These are phyloP conservation scores for Ladona fulva DNA, from an alignment of 1,140 invertebrate species.

Conservation along the genomic window DNA sequence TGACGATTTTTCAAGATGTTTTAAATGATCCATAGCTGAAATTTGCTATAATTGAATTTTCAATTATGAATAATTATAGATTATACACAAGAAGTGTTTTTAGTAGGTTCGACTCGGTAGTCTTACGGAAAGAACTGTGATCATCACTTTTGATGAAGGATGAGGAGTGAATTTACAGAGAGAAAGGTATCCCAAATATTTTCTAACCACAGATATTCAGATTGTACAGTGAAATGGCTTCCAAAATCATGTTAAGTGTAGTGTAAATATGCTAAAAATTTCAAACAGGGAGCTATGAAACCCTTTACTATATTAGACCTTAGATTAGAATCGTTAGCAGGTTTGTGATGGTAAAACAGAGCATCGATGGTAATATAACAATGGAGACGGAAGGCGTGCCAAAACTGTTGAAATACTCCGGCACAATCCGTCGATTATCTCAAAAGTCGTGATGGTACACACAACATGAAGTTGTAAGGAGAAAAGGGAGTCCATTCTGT, in stretches of 20 bases:
- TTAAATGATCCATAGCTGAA: background rate
- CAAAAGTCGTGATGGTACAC: too few relatives aligned
- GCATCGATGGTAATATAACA: background rate
- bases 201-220: constrained; percentile 9
- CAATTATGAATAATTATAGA: background rate
- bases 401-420: too few relatives aligned
- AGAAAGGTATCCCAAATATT: constrained; percentile 6
- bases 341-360: background rate
- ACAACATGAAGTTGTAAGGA: too few relatives aligned
- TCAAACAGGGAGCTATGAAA: background rate
- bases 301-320: background rate
- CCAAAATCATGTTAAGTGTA: background rate
- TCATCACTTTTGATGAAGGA: background rate
- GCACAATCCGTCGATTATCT: too few relatives aligned
- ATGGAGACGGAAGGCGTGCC: too few relatives aligned
- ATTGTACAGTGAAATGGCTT: constrained; percentile 1
- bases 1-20: too few relatives aligned
- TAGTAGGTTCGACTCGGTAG: background rate
- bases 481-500: too few relatives aligned
- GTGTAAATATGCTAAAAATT: constrained; percentile 10
- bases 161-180: background rate
- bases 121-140: background rate
- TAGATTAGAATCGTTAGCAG: background rate
- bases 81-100: background rate
- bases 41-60: background rate